Conservation (phyloP, 2,888 invertebrate species). For the Callimorpha dominula region DNA sequence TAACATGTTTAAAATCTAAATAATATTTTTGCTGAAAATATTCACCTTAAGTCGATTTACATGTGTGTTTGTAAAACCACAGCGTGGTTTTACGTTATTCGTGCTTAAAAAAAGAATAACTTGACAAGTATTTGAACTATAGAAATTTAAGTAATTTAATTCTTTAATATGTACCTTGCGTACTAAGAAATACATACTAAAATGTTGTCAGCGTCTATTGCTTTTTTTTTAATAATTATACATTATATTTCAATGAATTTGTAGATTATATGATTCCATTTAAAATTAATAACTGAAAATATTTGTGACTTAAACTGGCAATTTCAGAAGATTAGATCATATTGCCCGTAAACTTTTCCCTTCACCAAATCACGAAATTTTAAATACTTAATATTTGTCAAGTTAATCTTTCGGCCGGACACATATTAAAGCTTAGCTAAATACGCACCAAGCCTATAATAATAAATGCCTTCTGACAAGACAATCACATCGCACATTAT, state of each 20-base stretch:
- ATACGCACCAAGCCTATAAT: slow-evolving; percentile 17
- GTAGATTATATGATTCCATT: not conserved
- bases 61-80: not conserved
- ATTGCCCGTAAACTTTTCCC: not conserved
- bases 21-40: slow-evolving; percentile 5
- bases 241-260: not conserved
- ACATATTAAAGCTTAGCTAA: slow-evolving; percentile 14
- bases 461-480: slow-evolving; percentile 28
- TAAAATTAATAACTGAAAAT: not conserved
- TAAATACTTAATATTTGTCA: slow-evolving; percentile 15
- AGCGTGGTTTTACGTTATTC: not conserved
- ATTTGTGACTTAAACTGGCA: slow-evolving; percentile 4
- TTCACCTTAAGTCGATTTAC: not conserved
- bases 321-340: slow-evolving; percentile 3
- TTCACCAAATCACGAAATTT: not conserved
- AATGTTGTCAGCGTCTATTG: not conserved
- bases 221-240: not conserved
- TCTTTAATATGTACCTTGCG: not conserved
- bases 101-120: not conserved
- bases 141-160: not conserved
- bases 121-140: slow-evolving; percentile 2
- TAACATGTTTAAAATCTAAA: not conserved
- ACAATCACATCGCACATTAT: not conserved
- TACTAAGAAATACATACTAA: not conserved
- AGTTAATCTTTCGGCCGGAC: slow-evolving; percentile 17